Percentiles rank a stretch among this genome's conserved stretches.
Conservation (phyloP, 1,140 invertebrate species). For the Dermatophagoides farinae region DNA sequence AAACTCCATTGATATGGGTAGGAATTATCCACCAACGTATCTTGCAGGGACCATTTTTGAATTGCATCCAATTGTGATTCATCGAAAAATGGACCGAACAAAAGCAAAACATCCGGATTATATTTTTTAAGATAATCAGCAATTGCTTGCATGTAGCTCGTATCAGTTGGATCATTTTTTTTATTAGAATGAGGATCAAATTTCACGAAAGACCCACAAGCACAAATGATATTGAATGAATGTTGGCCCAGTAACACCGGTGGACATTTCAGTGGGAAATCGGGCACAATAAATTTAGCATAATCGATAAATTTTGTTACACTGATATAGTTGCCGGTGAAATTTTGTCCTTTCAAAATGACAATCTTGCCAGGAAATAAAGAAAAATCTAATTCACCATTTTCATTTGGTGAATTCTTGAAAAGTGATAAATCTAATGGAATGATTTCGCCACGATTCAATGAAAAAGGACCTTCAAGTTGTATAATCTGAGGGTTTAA, state of each 20-base stretch:
- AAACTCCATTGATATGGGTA: not conserved
- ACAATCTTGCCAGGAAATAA: slow-evolving; percentile 3
- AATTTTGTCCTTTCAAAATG: not conserved
- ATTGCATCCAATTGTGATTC: slow-evolving; percentile 7
- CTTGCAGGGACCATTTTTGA: slow-evolving; percentile 8
- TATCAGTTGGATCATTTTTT: not conserved
- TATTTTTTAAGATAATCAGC: slow-evolving; percentile 37
- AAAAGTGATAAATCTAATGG: not conserved
- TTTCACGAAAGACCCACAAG: not conserved
- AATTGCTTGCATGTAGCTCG: not conserved
- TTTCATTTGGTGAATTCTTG: not conserved
- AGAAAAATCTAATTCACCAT: not conserved
- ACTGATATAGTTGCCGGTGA: not conserved
- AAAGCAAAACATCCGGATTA: slow-evolving; percentile 43
- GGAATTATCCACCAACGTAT: not conserved
- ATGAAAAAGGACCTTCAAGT: not conserved
- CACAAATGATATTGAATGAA: slow-evolving; percentile 1
- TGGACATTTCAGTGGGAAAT: slow-evolving; percentile 1
- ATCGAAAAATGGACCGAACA: slow-evolving; percentile 65
- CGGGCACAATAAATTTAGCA: not conserved
- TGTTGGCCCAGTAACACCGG: not conserved
- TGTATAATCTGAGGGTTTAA: slow-evolving; percentile 30
- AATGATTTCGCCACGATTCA: not conserved
- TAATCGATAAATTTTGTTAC: not conserved
- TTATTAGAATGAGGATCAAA: not conserved